A percentile compares a stretch with the other conserved stretches of the same genome.
These are phyloP conservation scores for Perithous albicinctus DNA, from an alignment of 2,888 invertebrate genomes.

Conservation along the genomic window DNA sequence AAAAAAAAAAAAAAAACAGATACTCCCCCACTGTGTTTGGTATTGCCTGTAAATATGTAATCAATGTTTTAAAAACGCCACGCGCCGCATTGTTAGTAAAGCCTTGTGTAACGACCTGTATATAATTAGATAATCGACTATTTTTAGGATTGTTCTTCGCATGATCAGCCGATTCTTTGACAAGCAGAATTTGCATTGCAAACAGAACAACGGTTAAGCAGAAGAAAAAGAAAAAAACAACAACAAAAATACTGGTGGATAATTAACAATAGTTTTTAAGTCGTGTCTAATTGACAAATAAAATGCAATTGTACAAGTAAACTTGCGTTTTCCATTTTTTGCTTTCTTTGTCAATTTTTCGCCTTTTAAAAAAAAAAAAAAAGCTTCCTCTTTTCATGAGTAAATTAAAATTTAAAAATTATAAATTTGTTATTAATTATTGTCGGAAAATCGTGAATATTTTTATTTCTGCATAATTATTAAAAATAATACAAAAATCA, in stretches of 20 bases:
- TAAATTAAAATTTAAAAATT: too few relatives aligned
- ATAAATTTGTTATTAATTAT: too few relatives aligned
- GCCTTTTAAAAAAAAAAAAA: background rate
- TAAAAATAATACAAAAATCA: too few relatives aligned
- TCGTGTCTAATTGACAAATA: slow-evolving; percentile 64
- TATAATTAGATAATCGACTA: slow-evolving; percentile 66
- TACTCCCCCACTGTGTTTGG: slow-evolving; percentile 46
- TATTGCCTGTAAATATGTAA: slow-evolving; percentile 67
- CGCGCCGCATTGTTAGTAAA: slow-evolving; percentile 47
- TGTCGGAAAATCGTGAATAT: too few relatives aligned
- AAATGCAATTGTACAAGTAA: slow-evolving; percentile 66
- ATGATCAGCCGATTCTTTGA: slow-evolving; percentile 51
- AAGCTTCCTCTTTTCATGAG: too few relatives aligned
- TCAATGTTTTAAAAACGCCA: slow-evolving; percentile 58
- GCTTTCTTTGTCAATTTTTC: background rate
- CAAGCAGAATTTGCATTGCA: slow-evolving; percentile 53
- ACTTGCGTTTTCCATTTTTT: slow-evolving; percentile 27
- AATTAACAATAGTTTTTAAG: slow-evolving; percentile 66
- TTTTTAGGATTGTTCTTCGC: slow-evolving; percentile 63
- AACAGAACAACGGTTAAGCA: slow-evolving; percentile 16
- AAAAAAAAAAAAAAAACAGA: background rate
- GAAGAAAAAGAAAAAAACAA: slow-evolving; percentile 45
- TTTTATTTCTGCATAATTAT: too few relatives aligned
- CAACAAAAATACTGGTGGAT: slow-evolving; percentile 57
- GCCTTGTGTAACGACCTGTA: slow-evolving; percentile 67